Evolutionary conservation across 2,113 vertebrate genomes (phyloP).

Genomic region (Pygoscelis adeliae): DNA sequence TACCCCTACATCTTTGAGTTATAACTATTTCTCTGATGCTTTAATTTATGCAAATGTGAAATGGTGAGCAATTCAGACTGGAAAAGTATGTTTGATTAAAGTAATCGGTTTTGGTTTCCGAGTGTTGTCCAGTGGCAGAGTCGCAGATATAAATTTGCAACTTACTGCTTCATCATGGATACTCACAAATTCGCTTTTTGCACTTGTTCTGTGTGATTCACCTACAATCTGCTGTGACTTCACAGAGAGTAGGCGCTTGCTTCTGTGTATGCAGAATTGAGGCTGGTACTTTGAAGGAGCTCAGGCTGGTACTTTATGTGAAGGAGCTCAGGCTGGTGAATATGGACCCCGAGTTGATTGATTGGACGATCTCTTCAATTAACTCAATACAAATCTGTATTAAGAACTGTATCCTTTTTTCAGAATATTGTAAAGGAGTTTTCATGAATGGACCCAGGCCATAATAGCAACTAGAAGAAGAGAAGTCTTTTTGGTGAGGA

Average conservation of each 20-base stretch:
- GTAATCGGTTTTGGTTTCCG: neutral
- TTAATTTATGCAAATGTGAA: neutral
- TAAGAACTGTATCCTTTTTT: neutral
- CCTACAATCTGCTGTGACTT: neutral
- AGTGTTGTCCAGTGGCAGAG: neutral
- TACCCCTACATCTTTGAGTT: neutral
- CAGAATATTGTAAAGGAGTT: neutral
- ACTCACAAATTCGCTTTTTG: neutral
- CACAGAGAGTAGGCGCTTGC: neutral
- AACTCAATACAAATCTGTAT: neutral
- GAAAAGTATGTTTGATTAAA: neutral
- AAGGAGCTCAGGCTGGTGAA: neutral
- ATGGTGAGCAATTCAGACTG: neutral
- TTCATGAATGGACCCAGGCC: neutral
- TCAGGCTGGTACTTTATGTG: neutral
- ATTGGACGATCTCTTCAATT: too few species aligned
- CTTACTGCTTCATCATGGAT: neutral
- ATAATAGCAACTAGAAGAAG: neutral
- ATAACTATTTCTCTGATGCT: neutral
- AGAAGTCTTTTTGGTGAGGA: neutral
- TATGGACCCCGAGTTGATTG: rapidly evolving
- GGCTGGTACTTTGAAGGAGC: neutral
- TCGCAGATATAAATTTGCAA: neutral
- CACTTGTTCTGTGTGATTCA: neutral
- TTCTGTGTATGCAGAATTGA: neutral